phyloP scores from a whole-genome alignment of 2,797 vertebrate species.

The Tokudaia tokunoshimensis region DNA sequence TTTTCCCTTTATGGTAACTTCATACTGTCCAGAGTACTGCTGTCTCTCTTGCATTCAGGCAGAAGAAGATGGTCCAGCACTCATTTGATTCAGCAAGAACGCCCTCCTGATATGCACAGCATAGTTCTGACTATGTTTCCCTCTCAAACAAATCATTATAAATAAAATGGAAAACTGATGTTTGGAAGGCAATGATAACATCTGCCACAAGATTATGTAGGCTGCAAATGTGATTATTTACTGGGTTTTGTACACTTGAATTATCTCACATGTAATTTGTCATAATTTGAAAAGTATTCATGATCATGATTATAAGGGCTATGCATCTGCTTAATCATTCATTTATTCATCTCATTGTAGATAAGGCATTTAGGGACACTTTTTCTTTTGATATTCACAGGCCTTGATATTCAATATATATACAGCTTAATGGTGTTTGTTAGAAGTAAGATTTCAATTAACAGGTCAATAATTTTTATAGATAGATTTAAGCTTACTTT shows the following conservation, averaged over 20 bases:
- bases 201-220: neutral
- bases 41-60: neutral
- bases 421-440: neutral
- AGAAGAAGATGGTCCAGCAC: neutral
- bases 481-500: conserved; percentile 44
- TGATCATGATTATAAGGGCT: conserved; percentile 16
- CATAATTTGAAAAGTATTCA: conserved; percentile 28
- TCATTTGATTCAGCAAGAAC: neutral
- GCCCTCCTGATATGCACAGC: neutral
- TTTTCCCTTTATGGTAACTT: neutral
- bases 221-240: conserved; percentile 36
- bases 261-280: neutral
- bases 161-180: neutral
- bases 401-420: conserved; percentile 7
- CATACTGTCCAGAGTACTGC: neutral
- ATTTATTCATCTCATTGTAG: conserved; percentile 15
- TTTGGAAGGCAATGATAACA: conserved; percentile 27
- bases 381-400: conserved; percentile 14
- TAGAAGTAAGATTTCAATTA: conserved; percentile 23
- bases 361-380: neutral
- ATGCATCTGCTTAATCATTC: conserved; percentile 9
- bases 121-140: neutral
- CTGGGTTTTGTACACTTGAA: conserved; percentile 32
- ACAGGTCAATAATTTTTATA: conserved; percentile 7
- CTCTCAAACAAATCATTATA: neutral